Base-by-base conservation (phyloP, 2,113 vertebrate genomes). In the Excalfactoria chinensis region DNA sequence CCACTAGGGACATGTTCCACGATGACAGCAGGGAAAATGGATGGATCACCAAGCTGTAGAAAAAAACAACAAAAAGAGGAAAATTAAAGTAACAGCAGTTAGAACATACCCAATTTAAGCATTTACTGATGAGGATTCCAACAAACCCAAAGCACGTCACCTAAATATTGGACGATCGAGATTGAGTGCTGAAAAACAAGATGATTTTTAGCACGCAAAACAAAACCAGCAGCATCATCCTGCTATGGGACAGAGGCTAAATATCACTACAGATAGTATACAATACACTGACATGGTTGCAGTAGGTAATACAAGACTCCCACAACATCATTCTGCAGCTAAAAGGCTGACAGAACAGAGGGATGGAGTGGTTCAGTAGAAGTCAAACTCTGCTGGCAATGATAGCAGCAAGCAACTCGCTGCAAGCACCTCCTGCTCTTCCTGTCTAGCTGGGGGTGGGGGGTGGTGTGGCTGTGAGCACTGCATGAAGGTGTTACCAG, bases 1-100 rank as follows among this genome's bases (percentile, higher is more conserved):
- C 98, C 97, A 17, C 98, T 98, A 67, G 99, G 98, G 90, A 99
- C 98, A 93, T 99, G 98, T 63, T 99, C 99, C 96, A 99, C 98
- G 18, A 99, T 99, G 77, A 99, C 99, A 2, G 98, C 98, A 32
- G 99, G 99, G 94, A 98, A 99, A 95, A 98, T 98, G 44, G 98
- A 97, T 48, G 98, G 98, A 87, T 97, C 97, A 35, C 97, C 98
- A 96, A 99, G 96, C 99, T 99, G 79, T 17, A 56, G 35, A 35
- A 53, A 28, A 91, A 68, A 88, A 35, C 49, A 28, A 91, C 5
- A 68, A 88, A 35, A 53, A 28, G 91, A 90, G 56, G 59, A 71
- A 46, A 48, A 48, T 15, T 14, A 81, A 79, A 37, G 46, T 21
- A 59, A 63, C 1, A 10, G 34, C 37, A 74, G 30, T 72, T 43